Evolutionary conservation across 1,140 invertebrate genomes (phyloP).

Genomic region (Euwallacea fornicatus): DNA sequence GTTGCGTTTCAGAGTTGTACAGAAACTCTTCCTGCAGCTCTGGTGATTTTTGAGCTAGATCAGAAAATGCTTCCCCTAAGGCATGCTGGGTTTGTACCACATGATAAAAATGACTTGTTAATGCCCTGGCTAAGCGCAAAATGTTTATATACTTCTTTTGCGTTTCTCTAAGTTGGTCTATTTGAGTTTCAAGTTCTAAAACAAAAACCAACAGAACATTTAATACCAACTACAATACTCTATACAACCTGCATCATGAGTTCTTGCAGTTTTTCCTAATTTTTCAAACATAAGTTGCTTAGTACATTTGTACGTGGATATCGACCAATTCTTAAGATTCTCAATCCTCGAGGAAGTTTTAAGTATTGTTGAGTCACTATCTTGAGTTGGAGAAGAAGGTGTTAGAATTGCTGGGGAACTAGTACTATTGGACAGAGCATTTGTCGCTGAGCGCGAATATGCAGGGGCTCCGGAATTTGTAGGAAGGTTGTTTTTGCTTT

Average conservation of each 20-base stretch:
- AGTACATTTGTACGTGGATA: conserved; percentile 96
- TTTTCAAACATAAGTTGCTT: conserved; percentile 94
- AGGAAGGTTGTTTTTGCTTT: conserved; percentile 67
- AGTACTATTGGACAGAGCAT: conserved; percentile 45
- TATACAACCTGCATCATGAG: conserved; percentile 78
- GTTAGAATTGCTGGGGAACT: conserved; percentile 50
- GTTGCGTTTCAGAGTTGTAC: conserved; percentile 94
- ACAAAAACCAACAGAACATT: conserved; percentile 26
- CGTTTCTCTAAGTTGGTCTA: conserved; percentile 89
- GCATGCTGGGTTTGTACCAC: conserved; percentile 82
- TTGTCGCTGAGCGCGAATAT: conserved; percentile 45
- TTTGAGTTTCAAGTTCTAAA: conserved; percentile 88
- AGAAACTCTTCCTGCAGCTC: conserved; percentile 94
- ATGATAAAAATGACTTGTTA: conserved; percentile 85
- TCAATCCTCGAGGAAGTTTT: conserved; percentile 80
- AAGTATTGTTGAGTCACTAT: conserved; percentile 63
- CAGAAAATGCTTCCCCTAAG: conserved; percentile 90
- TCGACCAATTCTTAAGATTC: conserved; percentile 91
- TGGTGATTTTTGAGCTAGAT: conserved; percentile 90
- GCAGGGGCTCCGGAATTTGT: conserved; percentile 43
- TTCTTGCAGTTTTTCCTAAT: conserved; percentile 88
- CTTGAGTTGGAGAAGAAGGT: conserved; percentile 59
- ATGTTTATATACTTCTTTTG: conserved; percentile 91
- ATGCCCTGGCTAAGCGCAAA: conserved; percentile 77
- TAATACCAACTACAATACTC: neutral